Percentiles rank a stretch among this genome's conserved stretches.
Evolutionary conservation across 2,888 invertebrate species (phyloP).

Genomic region (Ennomos erosarius): DNA sequence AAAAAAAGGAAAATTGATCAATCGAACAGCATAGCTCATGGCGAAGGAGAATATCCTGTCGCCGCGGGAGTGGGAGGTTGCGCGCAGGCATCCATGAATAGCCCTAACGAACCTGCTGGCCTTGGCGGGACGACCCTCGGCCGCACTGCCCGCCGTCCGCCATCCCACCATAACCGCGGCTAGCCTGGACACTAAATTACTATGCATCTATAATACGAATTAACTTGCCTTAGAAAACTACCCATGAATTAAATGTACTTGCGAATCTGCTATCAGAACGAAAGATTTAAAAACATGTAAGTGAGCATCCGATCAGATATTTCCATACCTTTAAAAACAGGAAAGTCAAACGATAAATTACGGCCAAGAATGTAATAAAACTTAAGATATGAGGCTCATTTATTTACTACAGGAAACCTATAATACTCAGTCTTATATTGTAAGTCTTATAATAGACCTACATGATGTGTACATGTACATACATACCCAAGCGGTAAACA

Average conservation of each 20-base stretch:
- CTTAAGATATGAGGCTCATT: constrained; percentile 27
- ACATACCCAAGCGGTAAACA: constrained; percentile 68
- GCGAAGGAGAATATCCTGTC: constrained; percentile 77
- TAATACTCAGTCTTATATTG: constrained; percentile 48
- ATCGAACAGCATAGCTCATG: constrained; percentile 73
- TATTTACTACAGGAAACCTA: constrained; percentile 71
- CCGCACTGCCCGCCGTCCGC: constrained; percentile 43
- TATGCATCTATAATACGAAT: constrained; percentile 31
- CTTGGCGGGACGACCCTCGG: constrained; percentile 73
- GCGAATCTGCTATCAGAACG: constrained; percentile 19
- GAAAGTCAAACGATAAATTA: constrained; percentile 27
- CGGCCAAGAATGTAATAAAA: constrained; percentile 18
- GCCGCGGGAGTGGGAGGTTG: constrained; percentile 60
- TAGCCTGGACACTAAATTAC: constrained; percentile 39
- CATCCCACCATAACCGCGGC: constrained; percentile 34
- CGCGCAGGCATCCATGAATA: constrained; percentile 82
- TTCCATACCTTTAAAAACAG: constrained; percentile 24
- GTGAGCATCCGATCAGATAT: constrained; percentile 27
- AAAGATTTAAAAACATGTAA: constrained; percentile 22
- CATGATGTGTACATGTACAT: no score
- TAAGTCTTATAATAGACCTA: no score
- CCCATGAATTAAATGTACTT: constrained; percentile 34
- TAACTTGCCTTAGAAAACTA: constrained; percentile 9
- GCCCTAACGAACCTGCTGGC: constrained; percentile 82
- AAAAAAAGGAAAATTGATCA: constrained; percentile 76